Evolutionary conservation across 2,888 invertebrate genomes (phyloP).

Genomic region (Epistrophella euchroma): DNA sequence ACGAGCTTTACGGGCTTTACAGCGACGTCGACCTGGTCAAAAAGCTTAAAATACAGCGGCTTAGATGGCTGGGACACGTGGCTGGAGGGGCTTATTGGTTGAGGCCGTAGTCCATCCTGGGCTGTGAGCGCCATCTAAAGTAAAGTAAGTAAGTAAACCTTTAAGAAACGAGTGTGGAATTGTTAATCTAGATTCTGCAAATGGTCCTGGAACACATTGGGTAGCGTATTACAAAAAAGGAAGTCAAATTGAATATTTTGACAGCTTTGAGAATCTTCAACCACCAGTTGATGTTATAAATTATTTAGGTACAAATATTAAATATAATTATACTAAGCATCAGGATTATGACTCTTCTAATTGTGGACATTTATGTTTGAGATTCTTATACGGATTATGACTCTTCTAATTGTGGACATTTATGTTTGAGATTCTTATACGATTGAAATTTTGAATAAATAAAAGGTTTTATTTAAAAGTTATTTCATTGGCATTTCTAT

Average conservation of each 20-base stretch:
- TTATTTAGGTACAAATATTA: not conserved
- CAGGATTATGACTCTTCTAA: no score
- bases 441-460: slow-evolving; percentile 68
- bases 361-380: no score
- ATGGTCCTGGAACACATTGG: not conserved
- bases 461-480: slow-evolving; percentile 78
- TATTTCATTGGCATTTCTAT: not conserved
- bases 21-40: no score
- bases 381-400: not conserved
- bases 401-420: not conserved
- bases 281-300: no score
- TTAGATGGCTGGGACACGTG: no score
- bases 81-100: no score
- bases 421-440: slow-evolving; percentile 76
- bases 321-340: no score
- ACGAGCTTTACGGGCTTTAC: no score
- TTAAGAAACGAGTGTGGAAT: not conserved
- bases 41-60: no score
- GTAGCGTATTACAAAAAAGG: not conserved
- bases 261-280: not conserved
- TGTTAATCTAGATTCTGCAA: not conserved
- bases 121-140: no score
- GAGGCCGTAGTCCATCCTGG: no score
- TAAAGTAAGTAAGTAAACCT: no score
- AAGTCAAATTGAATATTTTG: not conserved